These are phyloP conservation scores for Menidia beryllina DNA, from an alignment of 2,113 vertebrate species.

Conservation along the genomic window DNA sequence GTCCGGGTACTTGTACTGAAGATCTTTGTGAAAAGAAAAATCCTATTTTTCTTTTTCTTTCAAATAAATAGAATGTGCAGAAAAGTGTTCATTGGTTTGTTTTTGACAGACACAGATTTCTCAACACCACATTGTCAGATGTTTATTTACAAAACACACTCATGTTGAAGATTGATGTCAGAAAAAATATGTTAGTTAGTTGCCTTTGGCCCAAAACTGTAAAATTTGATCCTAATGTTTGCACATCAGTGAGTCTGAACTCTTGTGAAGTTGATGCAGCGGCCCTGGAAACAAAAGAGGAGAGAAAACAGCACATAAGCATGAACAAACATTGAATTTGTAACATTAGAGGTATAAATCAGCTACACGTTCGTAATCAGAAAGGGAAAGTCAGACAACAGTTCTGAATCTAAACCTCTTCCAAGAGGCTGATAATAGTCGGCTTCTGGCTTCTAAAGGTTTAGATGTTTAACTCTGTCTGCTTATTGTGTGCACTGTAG, in stretches of 20 bases:
- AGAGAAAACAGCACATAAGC: background rate
- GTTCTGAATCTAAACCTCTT: no score
- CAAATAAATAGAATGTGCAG: constrained; percentile 62
- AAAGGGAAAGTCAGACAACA: no score
- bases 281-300: constrained; percentile 69
- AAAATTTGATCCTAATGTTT: constrained; percentile 9
- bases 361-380: no score
- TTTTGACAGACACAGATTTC: background rate
- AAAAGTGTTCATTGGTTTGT: constrained; percentile 2
- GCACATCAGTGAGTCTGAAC: constrained; percentile 64
- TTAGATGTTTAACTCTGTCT: no score
- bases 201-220: constrained; percentile 27
- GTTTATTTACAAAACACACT: constrained; percentile 67
- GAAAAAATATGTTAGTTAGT: background rate
- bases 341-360: background rate
- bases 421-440: no score
- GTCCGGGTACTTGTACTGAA: constrained; percentile 67
- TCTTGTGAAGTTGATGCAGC: constrained; percentile 83
- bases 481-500: no score
- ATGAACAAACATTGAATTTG: background rate
- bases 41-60: constrained; percentile 64
- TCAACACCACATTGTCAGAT: background rate
- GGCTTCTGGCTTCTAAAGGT: no score
- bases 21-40: constrained; percentile 69
- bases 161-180: background rate